phyloP scores from a whole-genome alignment of 2,888 invertebrate species.

The Scaptomyza polygonia region DNA sequence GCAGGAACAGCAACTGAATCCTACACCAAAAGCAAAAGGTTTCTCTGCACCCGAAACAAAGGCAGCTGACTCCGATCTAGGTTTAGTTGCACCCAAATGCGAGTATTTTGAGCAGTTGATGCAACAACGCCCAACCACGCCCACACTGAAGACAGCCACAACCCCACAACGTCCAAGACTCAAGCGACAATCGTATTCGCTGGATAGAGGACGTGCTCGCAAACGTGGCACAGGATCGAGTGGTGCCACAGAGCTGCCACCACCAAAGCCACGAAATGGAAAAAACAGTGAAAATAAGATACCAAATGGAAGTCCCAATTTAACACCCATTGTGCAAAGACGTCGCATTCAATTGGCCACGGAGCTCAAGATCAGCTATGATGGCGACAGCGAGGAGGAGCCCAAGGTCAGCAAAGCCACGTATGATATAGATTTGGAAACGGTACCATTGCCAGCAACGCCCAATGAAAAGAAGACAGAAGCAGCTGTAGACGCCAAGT shows the following conservation, averaged over 20 bases:
- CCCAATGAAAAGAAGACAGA: conserved; percentile 38
- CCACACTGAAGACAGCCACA: conserved; percentile 4
- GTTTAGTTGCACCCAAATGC: conserved; percentile 80
- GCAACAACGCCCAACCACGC: conserved; percentile 35
- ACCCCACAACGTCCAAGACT: conserved; percentile 32
- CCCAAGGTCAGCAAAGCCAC: conserved; percentile 36
- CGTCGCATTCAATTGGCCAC: conserved; percentile 79
- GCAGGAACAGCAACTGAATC: background rate
- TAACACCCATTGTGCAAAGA: conserved; percentile 68
- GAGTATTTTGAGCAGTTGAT: conserved; percentile 81
- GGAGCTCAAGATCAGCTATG: conserved; percentile 77
- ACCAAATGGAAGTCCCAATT: conserved; percentile 2
- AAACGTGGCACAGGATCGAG: conserved; percentile 47
- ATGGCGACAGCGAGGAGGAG: conserved; percentile 60
- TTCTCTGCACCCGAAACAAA: conserved; percentile 81
- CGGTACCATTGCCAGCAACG: conserved; percentile 74
- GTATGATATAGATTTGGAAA: conserved; percentile 69
- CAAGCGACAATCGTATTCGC: conserved; percentile 64
- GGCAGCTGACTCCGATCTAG: conserved; percentile 80
- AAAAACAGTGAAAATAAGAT: conserved; percentile 4
- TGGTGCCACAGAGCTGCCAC: conserved; percentile 73
- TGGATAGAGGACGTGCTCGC: conserved; percentile 71
- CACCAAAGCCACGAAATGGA: conserved; percentile 75
- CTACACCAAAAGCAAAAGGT: conserved; percentile 63
- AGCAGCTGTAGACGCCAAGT: conserved; percentile 24